Conservation (phyloP, 2,113 vertebrate species). For the Tychaedon coryphoeus region DNA sequence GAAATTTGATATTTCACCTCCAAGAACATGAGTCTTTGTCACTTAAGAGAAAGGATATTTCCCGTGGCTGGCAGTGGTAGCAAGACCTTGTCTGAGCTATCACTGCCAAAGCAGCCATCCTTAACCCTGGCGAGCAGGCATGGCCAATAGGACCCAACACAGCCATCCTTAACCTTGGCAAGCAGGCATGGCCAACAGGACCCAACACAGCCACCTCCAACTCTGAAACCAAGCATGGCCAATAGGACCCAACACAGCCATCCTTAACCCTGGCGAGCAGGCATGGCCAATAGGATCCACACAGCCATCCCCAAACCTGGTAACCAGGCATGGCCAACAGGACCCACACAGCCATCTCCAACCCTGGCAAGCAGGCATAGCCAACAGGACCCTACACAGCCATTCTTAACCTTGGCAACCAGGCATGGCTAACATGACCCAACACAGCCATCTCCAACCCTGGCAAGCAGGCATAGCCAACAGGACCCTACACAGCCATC, state of each 20-base stretch:
- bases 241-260: not conserved
- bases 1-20: conserved; percentile 62
- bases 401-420: not conserved
- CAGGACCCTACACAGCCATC: not conserved
- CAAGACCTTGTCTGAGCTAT: not conserved
- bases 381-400: not conserved
- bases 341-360: not conserved
- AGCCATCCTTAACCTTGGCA: not conserved
- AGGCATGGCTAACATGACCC: not conserved
- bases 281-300: not conserved
- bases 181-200: not conserved
- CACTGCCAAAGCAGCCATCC: not conserved
- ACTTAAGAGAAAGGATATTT: conserved; percentile 10
- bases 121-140: not conserved
- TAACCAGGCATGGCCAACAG: not conserved
- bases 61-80: not conserved
- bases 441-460: not conserved
- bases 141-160: not conserved
- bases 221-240: not conserved
- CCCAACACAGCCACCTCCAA: not conserved
- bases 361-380: no score
- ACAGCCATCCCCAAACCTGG: not conserved
- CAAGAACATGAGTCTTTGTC: conserved; percentile 27
- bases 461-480: not conserved
- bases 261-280: not conserved